A percentile compares a stretch with the other conserved stretches of the same genome.
Conservation (phyloP, 2,797 vertebrate species). For the Coilia nasus region DNA sequence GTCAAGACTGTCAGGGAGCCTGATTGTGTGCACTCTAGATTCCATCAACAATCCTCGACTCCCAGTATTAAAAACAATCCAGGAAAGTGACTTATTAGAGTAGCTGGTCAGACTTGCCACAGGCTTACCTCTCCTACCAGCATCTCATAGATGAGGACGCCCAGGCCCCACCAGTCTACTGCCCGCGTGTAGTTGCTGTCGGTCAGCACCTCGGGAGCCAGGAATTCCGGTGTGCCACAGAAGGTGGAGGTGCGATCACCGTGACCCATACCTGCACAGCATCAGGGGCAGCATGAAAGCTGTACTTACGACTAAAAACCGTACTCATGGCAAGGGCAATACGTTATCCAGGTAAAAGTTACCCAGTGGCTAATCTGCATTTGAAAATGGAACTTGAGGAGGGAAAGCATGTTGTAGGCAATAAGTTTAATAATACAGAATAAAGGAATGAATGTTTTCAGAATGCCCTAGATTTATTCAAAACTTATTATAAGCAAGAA, state of each 20-base stretch:
- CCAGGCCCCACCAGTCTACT: conserved; percentile 97
- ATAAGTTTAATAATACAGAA: neutral
- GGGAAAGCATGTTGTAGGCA: conserved; percentile 26
- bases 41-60: no score
- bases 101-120: neutral
- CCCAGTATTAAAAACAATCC: no score
- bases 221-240: conserved; percentile 94
- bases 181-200: conserved; percentile 90
- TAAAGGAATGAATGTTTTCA: neutral
- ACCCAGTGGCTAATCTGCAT: no score
- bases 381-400: no score
- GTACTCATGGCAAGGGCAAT: neutral
- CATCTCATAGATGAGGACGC: conserved; percentile 96
- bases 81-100: no score
- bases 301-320: neutral
- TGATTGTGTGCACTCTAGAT: no score
- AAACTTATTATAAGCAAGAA: neutral
- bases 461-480: neutral
- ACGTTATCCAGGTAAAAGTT: no score
- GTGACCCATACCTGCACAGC: conserved; percentile 83
- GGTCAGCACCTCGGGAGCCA: conserved; percentile 93
- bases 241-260: conserved; percentile 93
- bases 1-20: no score
- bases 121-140: conserved; percentile 91
- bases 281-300: neutral